A percentile compares a stretch with the other conserved stretches of the same genome.
Evolutionary conservation across 2,113 vertebrate species (phyloP).

Genomic region (Larimichthys polyactis): DNA sequence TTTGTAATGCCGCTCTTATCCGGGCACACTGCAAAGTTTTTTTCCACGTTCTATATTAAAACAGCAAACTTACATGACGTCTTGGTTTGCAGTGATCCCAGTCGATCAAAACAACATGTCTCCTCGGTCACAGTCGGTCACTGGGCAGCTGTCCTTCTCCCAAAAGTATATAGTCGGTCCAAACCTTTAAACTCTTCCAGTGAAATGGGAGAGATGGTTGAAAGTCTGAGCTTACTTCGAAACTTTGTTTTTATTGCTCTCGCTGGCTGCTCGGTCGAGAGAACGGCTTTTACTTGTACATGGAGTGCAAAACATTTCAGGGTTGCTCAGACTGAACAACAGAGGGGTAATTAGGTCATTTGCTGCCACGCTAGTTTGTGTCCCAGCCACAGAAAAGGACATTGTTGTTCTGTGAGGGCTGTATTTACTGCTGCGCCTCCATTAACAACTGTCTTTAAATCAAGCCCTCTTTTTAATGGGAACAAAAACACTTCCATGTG

Average conservation of each 20-base stretch:
- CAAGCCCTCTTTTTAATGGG: conserved; percentile 52
- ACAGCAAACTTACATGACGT: neutral
- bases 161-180: neutral
- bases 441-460: conserved; percentile 43
- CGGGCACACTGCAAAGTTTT: neutral
- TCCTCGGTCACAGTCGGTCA: conserved; percentile 18
- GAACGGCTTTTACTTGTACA: conserved; percentile 14
- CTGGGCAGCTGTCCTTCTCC: conserved; percentile 13
- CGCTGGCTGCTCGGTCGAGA: neutral
- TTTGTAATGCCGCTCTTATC: neutral
- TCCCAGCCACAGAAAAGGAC: conserved; percentile 44
- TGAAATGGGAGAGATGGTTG: conserved; percentile 9
- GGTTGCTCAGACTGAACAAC: conserved; percentile 25
- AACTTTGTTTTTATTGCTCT: conserved; percentile 37
- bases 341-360: conserved; percentile 65
- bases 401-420: conserved; percentile 21
- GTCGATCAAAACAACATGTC: neutral
- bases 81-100: neutral
- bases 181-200: conserved; percentile 17
- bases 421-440: conserved; percentile 35
- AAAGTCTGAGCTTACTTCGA: neutral
- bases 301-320: conserved; percentile 12
- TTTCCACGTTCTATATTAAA: neutral
- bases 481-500: conserved; percentile 54
- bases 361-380: conserved; percentile 46